phyloP scores from a whole-genome alignment of 2,888 invertebrate species.

The Lepidochitona cinerea region DNA sequence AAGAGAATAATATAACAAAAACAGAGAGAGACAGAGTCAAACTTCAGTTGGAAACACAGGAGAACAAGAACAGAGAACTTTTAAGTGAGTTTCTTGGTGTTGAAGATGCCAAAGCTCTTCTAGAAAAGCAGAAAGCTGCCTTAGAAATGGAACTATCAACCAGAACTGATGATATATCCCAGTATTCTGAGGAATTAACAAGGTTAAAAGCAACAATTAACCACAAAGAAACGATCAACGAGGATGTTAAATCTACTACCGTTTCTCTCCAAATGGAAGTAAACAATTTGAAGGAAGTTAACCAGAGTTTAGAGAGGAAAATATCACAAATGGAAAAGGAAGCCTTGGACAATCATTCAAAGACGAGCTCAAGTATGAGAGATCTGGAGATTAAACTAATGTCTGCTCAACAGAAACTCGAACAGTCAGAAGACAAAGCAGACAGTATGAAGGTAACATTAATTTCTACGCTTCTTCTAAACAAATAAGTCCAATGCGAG shows the following conservation, averaged over 20 bases:
- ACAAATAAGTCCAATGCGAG: neutral
- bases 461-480: neutral
- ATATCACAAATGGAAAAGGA: neutral
- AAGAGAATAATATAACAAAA: constrained; percentile 28
- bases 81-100: constrained; percentile 39
- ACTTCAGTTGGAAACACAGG: constrained; percentile 36
- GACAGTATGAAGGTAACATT: neutral
- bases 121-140: constrained; percentile 24
- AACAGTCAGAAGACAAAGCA: neutral
- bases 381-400: neutral
- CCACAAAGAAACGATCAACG: neutral
- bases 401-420: neutral
- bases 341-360: too few species aligned
- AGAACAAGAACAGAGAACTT: constrained; percentile 45
- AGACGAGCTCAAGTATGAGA: neutral
- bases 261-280: neutral
- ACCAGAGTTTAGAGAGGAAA: neutral
- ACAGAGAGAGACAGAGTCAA: constrained; percentile 28
- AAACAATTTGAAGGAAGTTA: neutral
- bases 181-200: neutral
- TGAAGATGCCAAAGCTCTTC: constrained; percentile 37
- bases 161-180: neutral
- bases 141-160: constrained; percentile 19
- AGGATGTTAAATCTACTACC: neutral
- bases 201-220: neutral